Base-by-base conservation (phyloP, 2,113 vertebrate genomes). In the Maccullochella peelii region DNA sequence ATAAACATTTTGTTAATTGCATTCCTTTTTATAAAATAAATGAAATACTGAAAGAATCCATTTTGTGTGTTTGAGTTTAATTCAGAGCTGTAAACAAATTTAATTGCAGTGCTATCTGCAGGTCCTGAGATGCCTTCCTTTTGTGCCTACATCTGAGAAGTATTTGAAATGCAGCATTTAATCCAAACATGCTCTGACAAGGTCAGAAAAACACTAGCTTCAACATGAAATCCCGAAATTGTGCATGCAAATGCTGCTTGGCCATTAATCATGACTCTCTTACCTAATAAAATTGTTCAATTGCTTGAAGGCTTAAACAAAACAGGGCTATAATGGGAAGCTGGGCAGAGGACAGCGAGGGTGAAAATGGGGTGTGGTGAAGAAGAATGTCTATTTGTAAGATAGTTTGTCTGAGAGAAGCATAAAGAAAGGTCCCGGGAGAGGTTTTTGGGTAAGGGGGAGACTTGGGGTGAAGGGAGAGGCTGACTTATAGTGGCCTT, bases 21-120 rank as follows among this genome's bases (percentile, higher is more conserved):
- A 93, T 95, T 94, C 80, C 62, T 91, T 95, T 93, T 88, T 91
- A 90, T 87, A 91, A 93, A 94, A 95, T 94, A 93, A 95, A 95
- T 85, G 65, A 92, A 94, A 93, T 89, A 90, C 63, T 73, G 73
- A 90, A 91, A 88, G 20, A 89, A 88, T 44, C 33, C 15, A 40
- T 15, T 67, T 20, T 54, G 54, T 71, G 44, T 86, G 21, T 75
- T 59, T 27, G 8, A 58, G 11, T 73, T 82, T 61, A 8, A 65
- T 54, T 69, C 44, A 80, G 12, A 77, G 23, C 63, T 77, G 73
- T 58, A 47, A 49, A 47, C 6, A 40, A 44, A 73, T 52, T 52
- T 5, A 58, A 50, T 11, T 40, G 59, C 63, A 71, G 63, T 33
- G 33, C 72, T 72, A n/a, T 67, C 68, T 89, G 59, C 87, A 89